phyloP scores from a whole-genome alignment of 2,113 vertebrate genomes.

The Nothoprocta pentlandii region DNA sequence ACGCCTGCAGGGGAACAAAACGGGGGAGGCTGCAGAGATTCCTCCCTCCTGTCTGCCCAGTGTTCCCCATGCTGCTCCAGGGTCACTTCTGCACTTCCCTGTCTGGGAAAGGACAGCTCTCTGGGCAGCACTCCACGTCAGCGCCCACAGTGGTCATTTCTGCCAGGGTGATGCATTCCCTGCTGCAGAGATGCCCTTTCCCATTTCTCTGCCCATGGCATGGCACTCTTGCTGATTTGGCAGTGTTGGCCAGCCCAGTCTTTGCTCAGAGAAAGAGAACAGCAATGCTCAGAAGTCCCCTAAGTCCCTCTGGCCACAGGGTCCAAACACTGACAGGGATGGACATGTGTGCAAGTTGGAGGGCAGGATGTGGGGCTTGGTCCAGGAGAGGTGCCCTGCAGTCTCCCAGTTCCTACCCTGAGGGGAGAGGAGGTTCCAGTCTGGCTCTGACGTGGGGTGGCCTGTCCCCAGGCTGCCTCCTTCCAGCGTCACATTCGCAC shows the following conservation, averaged over 20 bases:
- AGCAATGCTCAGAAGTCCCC: not conserved
- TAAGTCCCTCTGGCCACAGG: not conserved
- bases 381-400: not conserved
- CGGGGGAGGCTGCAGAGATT: not conserved
- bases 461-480: not conserved
- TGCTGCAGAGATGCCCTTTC: not conserved
- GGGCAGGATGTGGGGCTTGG: not conserved
- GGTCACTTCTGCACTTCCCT: not conserved
- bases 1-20: constrained; percentile 63
- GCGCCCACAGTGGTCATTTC: not conserved
- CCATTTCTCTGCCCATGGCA: not conserved
- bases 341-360: not conserved
- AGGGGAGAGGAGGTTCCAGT: constrained; percentile 83
- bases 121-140: not conserved
- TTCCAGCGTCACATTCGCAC: constrained; percentile 13
- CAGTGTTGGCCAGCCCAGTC: not conserved
- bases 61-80: not conserved
- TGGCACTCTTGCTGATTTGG: not conserved
- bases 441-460: constrained; percentile 45
- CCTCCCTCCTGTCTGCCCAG: not conserved
- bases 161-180: not conserved
- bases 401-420: constrained; percentile 63
- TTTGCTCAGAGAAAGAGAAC: not conserved
- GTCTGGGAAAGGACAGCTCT: not conserved
- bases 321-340: not conserved